Base-by-base conservation (phyloP, 2,888 invertebrate species). In the Euphydryas editha region DNA sequence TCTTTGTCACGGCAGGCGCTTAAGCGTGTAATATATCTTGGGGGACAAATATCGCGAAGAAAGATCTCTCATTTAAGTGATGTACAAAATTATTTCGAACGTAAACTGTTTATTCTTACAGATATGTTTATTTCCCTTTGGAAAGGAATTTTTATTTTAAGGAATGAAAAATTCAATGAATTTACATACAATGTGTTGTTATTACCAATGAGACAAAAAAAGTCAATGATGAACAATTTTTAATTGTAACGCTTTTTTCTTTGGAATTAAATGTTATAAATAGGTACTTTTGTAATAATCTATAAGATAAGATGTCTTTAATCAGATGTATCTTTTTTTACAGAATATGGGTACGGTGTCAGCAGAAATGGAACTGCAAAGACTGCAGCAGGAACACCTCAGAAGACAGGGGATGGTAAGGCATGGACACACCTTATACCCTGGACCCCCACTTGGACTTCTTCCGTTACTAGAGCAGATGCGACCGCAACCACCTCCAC, bases 391-490 rank as follows among this genome's bases (percentile, higher is more conserved):
- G 75, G 95, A 95, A 73, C 95, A 95, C 74, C 86, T 95, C 54
- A 92, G 94, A 72, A 91, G 95, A 57, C 90, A 88, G 85, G 94
- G 88, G 85, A 78, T 90, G 92, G 93, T 87, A 74, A 90, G 88
- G 80, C 90, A 85, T 8, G 87, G 90, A 0, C 91, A 92, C 59
- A 5, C 15, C 15, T 86, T 92, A 72, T 94, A 88, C 83, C 92
- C 93, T 21, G 94, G 94, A 8, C 94, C 95, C 0, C 96, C 95
- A 2, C 92, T 96, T 67, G 94, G 95, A 82, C 94, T 96, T 76
- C 90, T 96, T 68, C 96, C 96, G n/a, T 93, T 96, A 73, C 86
- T 96, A 77, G 96, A 95, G 76, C 95, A 95, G 77, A 90, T 95
- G 81, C 78, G 83, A 76, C 88, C 87, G 42, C 90, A 88, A 59